Base-by-base conservation (phyloP, 2,888 invertebrate species). In the Trichopria drosophilae region DNA sequence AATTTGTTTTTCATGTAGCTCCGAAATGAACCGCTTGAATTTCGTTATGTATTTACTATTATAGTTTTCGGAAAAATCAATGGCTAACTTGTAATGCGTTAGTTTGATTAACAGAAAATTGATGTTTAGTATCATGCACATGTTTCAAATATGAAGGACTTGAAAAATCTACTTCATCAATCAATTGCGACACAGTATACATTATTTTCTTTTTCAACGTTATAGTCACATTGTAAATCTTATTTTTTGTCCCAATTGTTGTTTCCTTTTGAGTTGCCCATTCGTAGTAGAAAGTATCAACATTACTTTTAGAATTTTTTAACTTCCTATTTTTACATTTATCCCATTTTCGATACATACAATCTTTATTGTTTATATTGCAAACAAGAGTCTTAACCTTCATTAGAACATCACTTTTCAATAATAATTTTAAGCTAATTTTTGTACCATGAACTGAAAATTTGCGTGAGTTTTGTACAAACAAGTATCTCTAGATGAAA, bases 401-500 rank as follows among this genome's bases (percentile, higher is more conserved):
- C 23, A 43, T 32, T 6, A 35, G 18, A 6, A 7, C 6, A 13
- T 20, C 48, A 2, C n/a, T 19, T 7, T 37, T 19, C 2, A 49
- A 31, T 6, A 53, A 18, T n/a, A n/a, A n/a, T 49, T 49, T 53
- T 18, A 3, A 0, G 37, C 36, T 5, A 53, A 39, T 23, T 43
- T 39, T 23, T 53, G 53, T 4, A 15, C 2, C 15, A 48, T 16
- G 4, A 53, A 23, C 28, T 53, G 34, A 44, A 53, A 53, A 40
- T 53, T 52, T 4, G 43, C 39, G 23, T 48, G 52, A 34, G 16
- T 37, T 32, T 22, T 50, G 22, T 39, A 50, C 42, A 50, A n/a
- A 32, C 48, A 53, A 4, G 45, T 53, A 36, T 53, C 53, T 3
- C 53, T 45, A n/a, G 36, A 35, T 13, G 42, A 51, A 22, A 46